Evolutionary conservation across 2,888 invertebrate species (phyloP), one percentile per base, ranked within the genome.

Genomic region (Tineola bisselliella): DNA sequence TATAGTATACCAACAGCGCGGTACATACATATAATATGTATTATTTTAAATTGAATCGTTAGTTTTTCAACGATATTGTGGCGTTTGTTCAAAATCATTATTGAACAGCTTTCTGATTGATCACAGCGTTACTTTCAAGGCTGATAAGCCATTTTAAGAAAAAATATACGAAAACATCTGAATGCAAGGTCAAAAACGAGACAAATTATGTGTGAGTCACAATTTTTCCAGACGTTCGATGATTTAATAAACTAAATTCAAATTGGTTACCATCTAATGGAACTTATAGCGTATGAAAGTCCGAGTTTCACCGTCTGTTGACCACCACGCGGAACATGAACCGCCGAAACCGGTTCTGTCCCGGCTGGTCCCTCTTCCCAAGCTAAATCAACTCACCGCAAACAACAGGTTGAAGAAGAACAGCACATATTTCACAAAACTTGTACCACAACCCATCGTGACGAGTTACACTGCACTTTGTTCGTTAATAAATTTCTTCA

Each of bases 331-430:
- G 19, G 18, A 38, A 44, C 43, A 31, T 44, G 30, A 61, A 31
- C 61, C 62, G 75, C 6, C 48, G 3, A 48, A 81, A 84, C 84
- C 84, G 84, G 84, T 84, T 83, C 68, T 2, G 48, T 13, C 48
- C 48, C 48, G 48, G 64, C 63, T 56, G 30, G 54, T 48, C 72
- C 71, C 72, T 71, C 73, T 68, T 57, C 62, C 68, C 66, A 57
- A 18, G 15, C 12, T 48, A 6, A 12, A 19, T n/a, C 66, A 74
- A 92, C 93, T 92, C 82, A 93, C 93, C 89, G 92, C 91, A 72
- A 93, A 92, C 64, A 93, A 69, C 68, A 93, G 82, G 77, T 94
- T 94, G 87, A 94, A 93, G 80, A 93, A 88, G 79, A 94, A 94
- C 71, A 94, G 90, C 70, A 94, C 88, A 81, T 93, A 93, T 88